Evolutionary conservation across 2,888 invertebrate species (phyloP).

Genomic region (Microplitis manilae): DNA sequence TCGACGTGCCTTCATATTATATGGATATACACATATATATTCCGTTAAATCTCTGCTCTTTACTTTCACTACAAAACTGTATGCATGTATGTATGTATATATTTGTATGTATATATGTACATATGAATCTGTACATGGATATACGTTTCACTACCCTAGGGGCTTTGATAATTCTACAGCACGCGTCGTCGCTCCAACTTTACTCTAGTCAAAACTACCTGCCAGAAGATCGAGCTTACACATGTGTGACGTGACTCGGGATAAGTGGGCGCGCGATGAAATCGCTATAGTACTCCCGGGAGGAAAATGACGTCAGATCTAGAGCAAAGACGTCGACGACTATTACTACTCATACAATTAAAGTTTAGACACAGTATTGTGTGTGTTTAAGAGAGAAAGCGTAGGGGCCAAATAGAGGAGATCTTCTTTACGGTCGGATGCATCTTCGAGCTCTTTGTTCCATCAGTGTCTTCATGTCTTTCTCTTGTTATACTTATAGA

Average conservation of each 20-base stretch:
- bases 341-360: neutral
- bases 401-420: neutral
- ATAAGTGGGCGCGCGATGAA: constrained; percentile 11
- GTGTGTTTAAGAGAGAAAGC: no score
- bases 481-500: neutral
- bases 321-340: neutral
- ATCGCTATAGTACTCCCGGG: neutral
- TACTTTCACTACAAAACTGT: constrained; percentile 9
- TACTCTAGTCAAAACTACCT: constrained; percentile 17
- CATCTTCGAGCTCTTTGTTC: neutral
- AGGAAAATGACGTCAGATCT: neutral
- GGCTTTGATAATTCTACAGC: constrained; percentile 41
- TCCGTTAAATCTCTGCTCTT: constrained; percentile 9
- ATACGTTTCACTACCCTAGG: constrained; percentile 23
- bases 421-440: neutral
- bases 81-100: neutral
- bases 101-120: constrained; percentile 1
- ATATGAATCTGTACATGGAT: constrained; percentile 1
- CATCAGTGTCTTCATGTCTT: neutral
- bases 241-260: constrained; percentile 34
- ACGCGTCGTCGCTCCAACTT: constrained; percentile 41
- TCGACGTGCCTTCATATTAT: no score
- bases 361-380: no score
- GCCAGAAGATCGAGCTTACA: constrained; percentile 26
- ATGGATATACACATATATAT: no score